Evolutionary conservation across 23 tunicate genomes (phyloP), one percentile per base, ranked within the genome.

Genomic region (Corella eumyota): DNA sequence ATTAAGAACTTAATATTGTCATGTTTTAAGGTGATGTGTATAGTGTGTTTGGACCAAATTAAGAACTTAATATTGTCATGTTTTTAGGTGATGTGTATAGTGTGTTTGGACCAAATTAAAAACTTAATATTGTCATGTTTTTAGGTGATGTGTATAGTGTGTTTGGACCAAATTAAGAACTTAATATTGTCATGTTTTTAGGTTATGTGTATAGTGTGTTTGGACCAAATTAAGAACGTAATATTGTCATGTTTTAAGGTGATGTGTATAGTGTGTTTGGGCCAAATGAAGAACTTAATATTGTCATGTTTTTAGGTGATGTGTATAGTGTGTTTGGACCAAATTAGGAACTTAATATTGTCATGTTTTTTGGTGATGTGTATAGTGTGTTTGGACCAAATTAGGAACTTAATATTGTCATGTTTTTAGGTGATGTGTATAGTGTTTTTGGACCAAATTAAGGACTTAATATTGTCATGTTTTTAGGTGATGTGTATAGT

Each of bases 321-420:
- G 61, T 92, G 98, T 64, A 85, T 86, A 3, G 92, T 92, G 32
- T 92, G 98, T 44, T 57, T 92, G 87, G 98, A 92, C 61, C 71
- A 80, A 2, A 76, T 83, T 25, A 83, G 67, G 52, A 92, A 92
- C 71, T 75, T 90, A 71, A 77, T 92, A 28, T 92, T 92, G 30
- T 76, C 83, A 1, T 92, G 98, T 71, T 70, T 76, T 17, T 50
- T 76, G 86, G 93, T 83, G 30, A 76, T 81, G 61, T 92, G 98
- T 64, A 85, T 86, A 3, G 92, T 92, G 32, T 92, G 98, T 44
- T 57, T 92, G 87, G 98, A 92, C 61, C 71, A 80, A 2, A 76
- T 83, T 25, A 83, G 67, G 52, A 92, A 92, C 71, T 75, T 90
- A 71, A 77, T 92, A 28, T 92, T 92, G 30, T 76, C 83, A 1